Evolutionary conservation across 1,140 invertebrate genomes (phyloP).

Genomic region (Lithobius niger): DNA sequence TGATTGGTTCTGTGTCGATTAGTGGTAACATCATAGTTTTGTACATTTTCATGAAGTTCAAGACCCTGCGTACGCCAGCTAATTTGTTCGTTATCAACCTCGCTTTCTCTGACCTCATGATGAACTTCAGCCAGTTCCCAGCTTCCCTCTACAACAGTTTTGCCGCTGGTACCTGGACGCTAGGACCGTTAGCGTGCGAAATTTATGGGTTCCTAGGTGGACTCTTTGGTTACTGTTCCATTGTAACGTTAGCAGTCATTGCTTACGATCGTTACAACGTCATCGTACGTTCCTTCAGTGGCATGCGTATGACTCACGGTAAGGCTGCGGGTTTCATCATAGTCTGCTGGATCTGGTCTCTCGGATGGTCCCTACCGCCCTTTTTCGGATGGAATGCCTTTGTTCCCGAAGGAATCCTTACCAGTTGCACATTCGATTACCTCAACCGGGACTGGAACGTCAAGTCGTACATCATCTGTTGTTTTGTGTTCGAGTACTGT

Average conservation of each 20-base stretch:
- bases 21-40: constrained; percentile 70
- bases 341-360: constrained; percentile 50
- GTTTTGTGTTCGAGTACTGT: constrained; percentile 55
- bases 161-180: constrained; percentile 62
- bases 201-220: constrained; percentile 64
- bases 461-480: constrained; percentile 51
- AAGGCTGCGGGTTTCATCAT: constrained; percentile 51
- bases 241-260: constrained; percentile 70
- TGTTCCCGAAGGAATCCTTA: constrained; percentile 76
- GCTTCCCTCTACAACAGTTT: constrained; percentile 60
- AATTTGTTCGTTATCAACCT: constrained; percentile 73
- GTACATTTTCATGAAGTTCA: constrained; percentile 65
- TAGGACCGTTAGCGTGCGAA: constrained; percentile 66
- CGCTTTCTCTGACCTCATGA: constrained; percentile 72
- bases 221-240: constrained; percentile 61
- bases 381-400: constrained; percentile 69
- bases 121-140: constrained; percentile 67
- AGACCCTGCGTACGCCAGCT: constrained; percentile 61
- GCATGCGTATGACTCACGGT: constrained; percentile 52
- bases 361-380: constrained; percentile 53
- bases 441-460: constrained; percentile 40
- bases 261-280: constrained; percentile 71
- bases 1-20: constrained; percentile 54
- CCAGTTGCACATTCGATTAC: constrained; percentile 72
- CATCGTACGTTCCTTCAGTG: constrained; percentile 62